These are phyloP conservation scores for Agriopis marginaria DNA, from an alignment of 2,888 invertebrate species.

Conservation along the genomic window DNA sequence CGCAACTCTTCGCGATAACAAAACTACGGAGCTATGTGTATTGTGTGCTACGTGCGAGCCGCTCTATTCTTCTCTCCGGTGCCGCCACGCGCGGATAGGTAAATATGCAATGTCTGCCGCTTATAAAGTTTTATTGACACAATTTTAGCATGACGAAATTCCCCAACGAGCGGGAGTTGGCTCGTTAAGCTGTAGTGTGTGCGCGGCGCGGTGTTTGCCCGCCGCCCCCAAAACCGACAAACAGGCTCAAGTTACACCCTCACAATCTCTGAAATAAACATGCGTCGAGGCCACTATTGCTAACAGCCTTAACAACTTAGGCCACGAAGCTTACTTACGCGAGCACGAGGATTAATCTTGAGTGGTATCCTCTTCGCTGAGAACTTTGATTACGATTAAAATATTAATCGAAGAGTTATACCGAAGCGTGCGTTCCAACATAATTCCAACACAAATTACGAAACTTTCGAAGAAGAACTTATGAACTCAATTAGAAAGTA, in stretches of 20 bases:
- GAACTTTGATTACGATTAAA: slow-evolving; percentile 71
- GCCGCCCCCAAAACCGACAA: slow-evolving; percentile 74
- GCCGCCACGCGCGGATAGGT: slow-evolving; percentile 47
- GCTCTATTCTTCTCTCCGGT: slow-evolving; percentile 51
- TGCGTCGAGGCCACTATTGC: slow-evolving; percentile 72
- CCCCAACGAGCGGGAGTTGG: slow-evolving; percentile 70
- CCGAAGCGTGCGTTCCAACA: slow-evolving; percentile 36
- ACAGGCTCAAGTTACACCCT: slow-evolving; percentile 78
- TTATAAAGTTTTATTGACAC: slow-evolving; percentile 63
- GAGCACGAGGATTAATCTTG: slow-evolving; percentile 68
- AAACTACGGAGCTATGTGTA: slow-evolving; percentile 63
- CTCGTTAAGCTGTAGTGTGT: slow-evolving; percentile 74
- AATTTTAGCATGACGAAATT: slow-evolving; percentile 61
- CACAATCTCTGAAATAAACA: slow-evolving; percentile 81
- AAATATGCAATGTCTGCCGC: slow-evolving; percentile 62
- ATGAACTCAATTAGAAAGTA: slow-evolving; percentile 41
- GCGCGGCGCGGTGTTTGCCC: slow-evolving; percentile 66
- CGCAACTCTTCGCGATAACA: slow-evolving; percentile 64
- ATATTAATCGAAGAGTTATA: slow-evolving; percentile 60
- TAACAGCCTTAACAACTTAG: slow-evolving; percentile 72
- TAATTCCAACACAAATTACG: slow-evolving; percentile 35
- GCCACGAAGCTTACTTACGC: slow-evolving; percentile 68
- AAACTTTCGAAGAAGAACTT: slow-evolving; percentile 39
- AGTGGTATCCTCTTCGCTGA: slow-evolving; percentile 61
- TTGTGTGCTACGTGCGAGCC: slow-evolving; percentile 51